Evolutionary conservation across 2,888 invertebrate species (phyloP), one percentile per base, ranked within the genome.

Genomic region (Eumacrocentrus americanus): DNA sequence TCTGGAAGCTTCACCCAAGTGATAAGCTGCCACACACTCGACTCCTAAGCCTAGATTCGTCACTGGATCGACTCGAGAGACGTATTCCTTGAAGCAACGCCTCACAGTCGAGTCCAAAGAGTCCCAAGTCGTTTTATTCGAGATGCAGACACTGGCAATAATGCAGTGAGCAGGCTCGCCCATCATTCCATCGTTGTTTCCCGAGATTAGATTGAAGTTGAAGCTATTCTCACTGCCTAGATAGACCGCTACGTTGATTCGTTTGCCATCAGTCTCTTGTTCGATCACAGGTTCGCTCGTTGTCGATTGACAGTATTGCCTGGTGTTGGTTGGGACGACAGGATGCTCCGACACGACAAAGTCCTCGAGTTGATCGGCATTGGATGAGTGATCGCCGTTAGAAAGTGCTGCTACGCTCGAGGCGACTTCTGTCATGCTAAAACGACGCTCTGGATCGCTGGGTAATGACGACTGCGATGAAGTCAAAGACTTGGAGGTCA

Each of bases 81-180:
- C 86, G 81, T 97, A 97, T 74, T 98, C 97, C 81, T 96, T 96
- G 81, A 98, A 96, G 54, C 94, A 91, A 81, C 94, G 90, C 72
- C 93, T 86, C 65, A 97, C 92, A 70, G 92, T 91, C 72, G 92
- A 91, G 82, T 98, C 97, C 73, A 98, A 84, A 76, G 93, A 91
- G 78, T 95, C 94, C 98, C 98, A 98, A 60, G 92, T 93, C 0
- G 95, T 95, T 81, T 95, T 94, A 61, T 94, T 92, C 69, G 94
- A 93, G 65, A 97, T 92, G 74, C 91, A 92, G 2, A 97, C 90
- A 72, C 88, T 91, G 11, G 96, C 95, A 75, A 97, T 92, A 3
- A 92, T 84, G 75, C 92, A 78, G 46, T 65, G 81, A 63, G 70
- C 82, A 68, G 72, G 81, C 72, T 72, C 80, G 67, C 68, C 81